Evolutionary conservation across 1,140 invertebrate species (phyloP).

Genomic region (Onthophagus taurus): DNA sequence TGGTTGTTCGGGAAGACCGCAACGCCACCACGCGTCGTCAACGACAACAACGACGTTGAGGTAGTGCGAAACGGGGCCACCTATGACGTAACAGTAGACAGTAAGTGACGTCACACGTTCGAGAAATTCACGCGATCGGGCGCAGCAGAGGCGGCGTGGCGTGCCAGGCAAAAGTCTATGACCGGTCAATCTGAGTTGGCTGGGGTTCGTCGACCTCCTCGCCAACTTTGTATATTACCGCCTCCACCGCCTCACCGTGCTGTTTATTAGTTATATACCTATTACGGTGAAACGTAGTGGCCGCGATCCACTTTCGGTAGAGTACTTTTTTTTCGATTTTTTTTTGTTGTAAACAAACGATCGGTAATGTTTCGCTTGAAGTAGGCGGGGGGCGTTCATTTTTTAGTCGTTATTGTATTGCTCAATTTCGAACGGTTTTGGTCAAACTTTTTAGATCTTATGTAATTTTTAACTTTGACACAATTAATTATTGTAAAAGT

Average conservation of each 20-base stretch:
- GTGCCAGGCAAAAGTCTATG: conserved; percentile 27
- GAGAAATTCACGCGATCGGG: conserved; percentile 24
- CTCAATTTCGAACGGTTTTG: no score
- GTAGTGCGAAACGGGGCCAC: conserved; percentile 9
- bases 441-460: no score
- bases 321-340: not conserved
- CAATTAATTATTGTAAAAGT: no score
- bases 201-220: conserved; percentile 4
- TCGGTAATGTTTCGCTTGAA: no score
- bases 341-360: no score
- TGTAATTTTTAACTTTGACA: no score
- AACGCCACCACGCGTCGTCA: not conserved
- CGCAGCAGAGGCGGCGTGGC: conserved; percentile 6
- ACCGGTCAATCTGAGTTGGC: conserved; percentile 23
- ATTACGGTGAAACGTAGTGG: not conserved
- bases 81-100: conserved; percentile 30
- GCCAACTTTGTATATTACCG: conserved; percentile 4
- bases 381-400: no score
- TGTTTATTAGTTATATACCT: no score
- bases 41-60: not conserved
- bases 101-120: conserved; percentile 31
- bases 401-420: no score
- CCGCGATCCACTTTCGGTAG: not conserved
- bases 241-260: no score
- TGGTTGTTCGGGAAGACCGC: no score